Conservation (phyloP, 2,797 vertebrate species). For the Lepus oiostolus region DNA sequence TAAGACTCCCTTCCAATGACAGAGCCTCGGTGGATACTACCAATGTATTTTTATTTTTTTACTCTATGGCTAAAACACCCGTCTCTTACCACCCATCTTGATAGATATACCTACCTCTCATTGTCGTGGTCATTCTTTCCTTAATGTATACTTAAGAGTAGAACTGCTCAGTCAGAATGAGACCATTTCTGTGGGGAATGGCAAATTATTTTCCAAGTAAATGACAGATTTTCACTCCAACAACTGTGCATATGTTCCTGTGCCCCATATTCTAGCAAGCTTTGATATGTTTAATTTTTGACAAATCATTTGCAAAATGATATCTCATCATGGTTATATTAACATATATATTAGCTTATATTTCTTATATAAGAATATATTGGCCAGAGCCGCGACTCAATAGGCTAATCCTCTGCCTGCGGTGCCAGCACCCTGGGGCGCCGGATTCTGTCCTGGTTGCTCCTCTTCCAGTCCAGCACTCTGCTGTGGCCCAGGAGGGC, state of each 20-base stretch:
- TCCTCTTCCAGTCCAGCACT: too few species aligned
- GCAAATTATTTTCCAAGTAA: not conserved
- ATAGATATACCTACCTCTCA: not conserved
- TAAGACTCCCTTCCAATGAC: not conserved
- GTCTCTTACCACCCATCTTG: not conserved
- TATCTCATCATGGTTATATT: not conserved
- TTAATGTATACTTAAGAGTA: not conserved
- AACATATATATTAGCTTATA: too few species aligned
- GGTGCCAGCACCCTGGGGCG: too few species aligned
- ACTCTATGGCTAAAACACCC: not conserved
- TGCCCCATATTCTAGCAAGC: not conserved
- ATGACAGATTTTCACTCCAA: not conserved
- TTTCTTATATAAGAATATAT: too few species aligned
- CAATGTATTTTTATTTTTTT: not conserved
- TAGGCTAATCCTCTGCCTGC: too few species aligned
- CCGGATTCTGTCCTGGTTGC: too few species aligned
- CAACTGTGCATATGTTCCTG: not conserved
- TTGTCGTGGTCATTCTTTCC: not conserved
- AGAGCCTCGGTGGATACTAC: not conserved
- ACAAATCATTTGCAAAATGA: not conserved
- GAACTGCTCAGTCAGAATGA: not conserved
- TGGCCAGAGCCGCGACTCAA: too few species aligned
- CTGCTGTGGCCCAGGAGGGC: too few species aligned
- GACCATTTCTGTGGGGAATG: not conserved
- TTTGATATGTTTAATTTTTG: conserved; percentile 8